A percentile compares a stretch with the other conserved stretches of the same genome.
These are phyloP conservation scores for Pogonocichla stellata DNA, from an alignment of 2,113 vertebrate species.

Conservation along the genomic window DNA sequence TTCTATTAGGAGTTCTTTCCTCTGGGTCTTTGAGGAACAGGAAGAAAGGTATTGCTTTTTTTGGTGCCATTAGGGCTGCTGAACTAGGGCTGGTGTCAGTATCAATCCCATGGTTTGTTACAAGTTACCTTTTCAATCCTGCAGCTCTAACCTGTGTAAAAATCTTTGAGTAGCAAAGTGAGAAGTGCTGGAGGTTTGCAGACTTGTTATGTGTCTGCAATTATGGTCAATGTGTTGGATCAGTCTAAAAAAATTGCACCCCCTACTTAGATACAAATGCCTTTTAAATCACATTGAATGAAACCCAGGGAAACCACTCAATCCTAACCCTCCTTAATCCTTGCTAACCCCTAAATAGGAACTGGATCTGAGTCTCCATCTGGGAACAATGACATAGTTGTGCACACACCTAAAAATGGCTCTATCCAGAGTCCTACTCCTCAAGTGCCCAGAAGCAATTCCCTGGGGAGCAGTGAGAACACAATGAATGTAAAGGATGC, in stretches of 20 bases:
- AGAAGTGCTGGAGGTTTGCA: neutral
- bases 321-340: neutral
- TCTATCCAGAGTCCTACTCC: neutral
- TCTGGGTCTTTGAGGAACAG: neutral
- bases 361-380: neutral
- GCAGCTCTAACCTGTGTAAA: neutral
- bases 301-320: rapidly evolving
- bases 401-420: neutral
- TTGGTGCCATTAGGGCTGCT: neutral
- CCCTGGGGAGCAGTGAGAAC: neutral
- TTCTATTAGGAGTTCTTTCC: neutral
- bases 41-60: neutral
- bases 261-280: neutral
- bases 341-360: neutral
- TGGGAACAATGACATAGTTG: neutral
- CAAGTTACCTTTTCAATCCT: neutral
- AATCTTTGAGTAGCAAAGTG: neutral
- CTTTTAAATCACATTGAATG: neutral
- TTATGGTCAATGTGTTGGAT: neutral
- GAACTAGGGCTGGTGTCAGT: neutral
- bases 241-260: neutral
- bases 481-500: rapidly evolving
- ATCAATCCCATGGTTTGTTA: neutral
- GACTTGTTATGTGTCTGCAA: neutral
- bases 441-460: neutral